Conservation (phyloP, 2,888 invertebrate genomes). For the Oscheius sp. region DNA sequence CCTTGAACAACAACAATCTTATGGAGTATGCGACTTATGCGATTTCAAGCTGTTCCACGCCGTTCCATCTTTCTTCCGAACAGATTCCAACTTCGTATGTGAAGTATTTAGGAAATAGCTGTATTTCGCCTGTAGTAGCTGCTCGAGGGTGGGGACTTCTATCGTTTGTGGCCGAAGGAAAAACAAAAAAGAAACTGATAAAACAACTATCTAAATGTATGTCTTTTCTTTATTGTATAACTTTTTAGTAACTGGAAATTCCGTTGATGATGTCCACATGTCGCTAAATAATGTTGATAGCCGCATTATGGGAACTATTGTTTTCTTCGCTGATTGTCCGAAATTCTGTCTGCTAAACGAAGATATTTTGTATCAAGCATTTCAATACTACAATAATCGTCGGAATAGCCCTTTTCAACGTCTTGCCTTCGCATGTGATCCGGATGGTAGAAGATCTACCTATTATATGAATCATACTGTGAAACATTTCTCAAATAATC, state of each 20-base stretch:
- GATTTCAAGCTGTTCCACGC: conserved; percentile 4
- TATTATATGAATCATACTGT: conserved; percentile 8
- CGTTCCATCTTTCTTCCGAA: background rate
- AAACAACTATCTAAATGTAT: background rate
- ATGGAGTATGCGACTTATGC: conserved; percentile 10
- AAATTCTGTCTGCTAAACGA: background rate
- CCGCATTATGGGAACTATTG: background rate
- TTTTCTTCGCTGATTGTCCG: conserved; percentile 15
- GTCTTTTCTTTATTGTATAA: background rate
- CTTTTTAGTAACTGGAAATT: conserved; percentile 4
- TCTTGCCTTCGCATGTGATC: conserved; percentile 23
- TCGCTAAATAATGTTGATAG: background rate
- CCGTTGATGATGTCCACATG: background rate
- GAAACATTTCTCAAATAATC: background rate
- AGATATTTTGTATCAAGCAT: background rate
- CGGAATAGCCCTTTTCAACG: background rate
- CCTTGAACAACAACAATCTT: background rate
- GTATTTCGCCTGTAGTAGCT: conserved; percentile 16
- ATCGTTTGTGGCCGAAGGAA: conserved; percentile 16
- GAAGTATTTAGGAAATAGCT: conserved; percentile 18
- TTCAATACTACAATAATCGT: background rate
- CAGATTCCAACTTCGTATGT: too few relatives aligned
- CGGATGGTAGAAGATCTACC: conserved; percentile 12
- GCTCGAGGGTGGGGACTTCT: conserved; percentile 24
- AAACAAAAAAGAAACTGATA: background rate